Base-by-base conservation (phyloP, 1,140 invertebrate genomes). In the Eupristina koningsbergeri region DNA sequence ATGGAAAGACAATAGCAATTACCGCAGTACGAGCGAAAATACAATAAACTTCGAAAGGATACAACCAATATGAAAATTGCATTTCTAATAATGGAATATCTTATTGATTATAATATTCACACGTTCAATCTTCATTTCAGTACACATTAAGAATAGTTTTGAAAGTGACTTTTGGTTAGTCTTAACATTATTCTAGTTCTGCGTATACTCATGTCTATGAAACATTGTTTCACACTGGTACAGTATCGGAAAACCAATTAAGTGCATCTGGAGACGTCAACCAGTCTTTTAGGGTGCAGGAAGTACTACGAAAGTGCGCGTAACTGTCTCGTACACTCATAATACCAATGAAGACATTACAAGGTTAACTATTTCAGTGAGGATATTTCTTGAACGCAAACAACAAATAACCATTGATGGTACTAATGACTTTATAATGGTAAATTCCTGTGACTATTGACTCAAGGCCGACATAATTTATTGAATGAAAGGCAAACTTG, bases 241-340 rank as follows among this genome's bases (percentile, higher is more conserved):
- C 15, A 31, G 64, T 36, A 67, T 67, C 36, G 64, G 64, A 22
- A 67, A 67, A 67, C 15, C 64, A 67, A 67, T 67, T 67, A 67
- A 67, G 15, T 36, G 13, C 22, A 67, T 39, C 64, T 36, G 3
- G 13, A 67, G 34, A 67, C 7, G 17, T 36, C 64, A 67, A 64
- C n/a, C 29, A 34, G 31, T 36, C 64, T 67, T 67, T 0, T 19
- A 31, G 31, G 15, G 64, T n/a, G n/a, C n/a, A n/a, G 36, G 34
- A 67, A 67, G 31, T 67, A 67, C 17, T 67, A 36, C 0, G 64
- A 67, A 67, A 67, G 3, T 67, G 15, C 64, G 1, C 15, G 31
- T 36, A 67, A 5, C 22, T 36, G 15, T 67, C 64, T 34, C 31
- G 34, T 5, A 19, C 64, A 19, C 31, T 67, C 22, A 36, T 67